Evolutionary conservation across 2,797 vertebrate species (phyloP).

Genomic region (Rachycentron canadum): DNA sequence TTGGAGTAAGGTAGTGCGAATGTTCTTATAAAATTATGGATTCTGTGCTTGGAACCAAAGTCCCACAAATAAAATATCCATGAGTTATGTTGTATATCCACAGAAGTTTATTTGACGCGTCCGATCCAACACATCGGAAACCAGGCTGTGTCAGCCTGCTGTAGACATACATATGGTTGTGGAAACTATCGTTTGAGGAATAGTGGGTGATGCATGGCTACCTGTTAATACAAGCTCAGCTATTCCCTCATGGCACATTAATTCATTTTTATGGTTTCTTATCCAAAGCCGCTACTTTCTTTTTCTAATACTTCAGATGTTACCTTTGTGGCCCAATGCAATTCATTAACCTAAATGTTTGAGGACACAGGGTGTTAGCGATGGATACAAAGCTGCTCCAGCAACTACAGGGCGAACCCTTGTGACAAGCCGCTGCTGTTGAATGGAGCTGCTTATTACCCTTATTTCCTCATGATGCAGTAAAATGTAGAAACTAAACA

Average conservation of each 20-base stretch:
- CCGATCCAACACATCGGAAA: background rate
- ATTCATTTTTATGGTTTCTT: slow-evolving; percentile 53
- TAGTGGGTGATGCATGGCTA: slow-evolving; percentile 33
- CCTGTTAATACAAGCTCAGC: slow-evolving; percentile 16
- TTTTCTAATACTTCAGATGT: slow-evolving; percentile 12
- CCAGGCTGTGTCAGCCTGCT: background rate
- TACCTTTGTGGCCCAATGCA: slow-evolving; percentile 16
- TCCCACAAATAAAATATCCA: slow-evolving; percentile 1
- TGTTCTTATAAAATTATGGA: background rate
- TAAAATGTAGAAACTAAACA: slow-evolving; percentile 7
- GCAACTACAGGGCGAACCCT: background rate
- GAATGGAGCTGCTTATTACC: slow-evolving; percentile 15
- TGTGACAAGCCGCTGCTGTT: background rate
- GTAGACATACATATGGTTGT: background rate
- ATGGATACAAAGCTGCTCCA: slow-evolving; percentile 35
- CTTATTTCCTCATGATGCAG: slow-evolving; percentile 24
- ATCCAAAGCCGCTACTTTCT: slow-evolving; percentile 23
- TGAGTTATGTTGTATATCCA: background rate
- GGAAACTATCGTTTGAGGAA: background rate
- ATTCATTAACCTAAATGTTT: slow-evolving; percentile 48
- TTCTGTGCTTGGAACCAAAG: background rate
- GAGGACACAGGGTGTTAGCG: slow-evolving; percentile 33
- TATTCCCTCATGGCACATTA: slow-evolving; percentile 38
- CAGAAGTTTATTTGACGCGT: no score
- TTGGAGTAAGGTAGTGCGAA: background rate